Evolutionary conservation across 2,888 invertebrate species (phyloP).

Genomic region (Drosophila diplacantha): DNA sequence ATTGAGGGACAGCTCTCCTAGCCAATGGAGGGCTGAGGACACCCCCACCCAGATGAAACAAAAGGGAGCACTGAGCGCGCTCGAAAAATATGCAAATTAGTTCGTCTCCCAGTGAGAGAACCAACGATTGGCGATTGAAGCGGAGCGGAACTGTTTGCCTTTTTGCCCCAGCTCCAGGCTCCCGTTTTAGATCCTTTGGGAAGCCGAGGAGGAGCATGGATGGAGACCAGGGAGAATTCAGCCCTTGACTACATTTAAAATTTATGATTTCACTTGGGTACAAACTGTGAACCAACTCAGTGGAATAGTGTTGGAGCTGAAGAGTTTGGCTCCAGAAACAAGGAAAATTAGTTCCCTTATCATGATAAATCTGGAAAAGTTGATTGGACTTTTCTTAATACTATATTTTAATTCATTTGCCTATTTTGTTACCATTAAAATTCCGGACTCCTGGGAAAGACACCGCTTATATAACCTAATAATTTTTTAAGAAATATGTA

Average conservation of each 20-base stretch:
- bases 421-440: neutral
- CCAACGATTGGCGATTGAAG: constrained; percentile 20
- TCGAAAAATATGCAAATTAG: constrained; percentile 65
- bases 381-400: neutral
- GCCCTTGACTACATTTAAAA: constrained; percentile 60
- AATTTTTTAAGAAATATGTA: no score
- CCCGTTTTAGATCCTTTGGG: constrained; percentile 10
- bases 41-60: constrained; percentile 10
- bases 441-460: no score
- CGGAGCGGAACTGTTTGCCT: constrained; percentile 18
- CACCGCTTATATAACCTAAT: no score
- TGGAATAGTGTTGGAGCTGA: neutral
- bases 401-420: neutral
- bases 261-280: constrained; percentile 57
- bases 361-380: neutral
- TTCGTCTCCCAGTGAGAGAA: constrained; percentile 37
- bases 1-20: constrained; percentile 51
- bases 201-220: neutral
- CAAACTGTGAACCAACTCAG: neutral
- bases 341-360: neutral
- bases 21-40: neutral
- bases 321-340: neutral
- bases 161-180: constrained; percentile 2
- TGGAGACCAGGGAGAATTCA: neutral
- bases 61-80: constrained; percentile 14